Conservation (phyloP, 2,113 vertebrate genomes). For the Cygnus buccinator region DNA sequence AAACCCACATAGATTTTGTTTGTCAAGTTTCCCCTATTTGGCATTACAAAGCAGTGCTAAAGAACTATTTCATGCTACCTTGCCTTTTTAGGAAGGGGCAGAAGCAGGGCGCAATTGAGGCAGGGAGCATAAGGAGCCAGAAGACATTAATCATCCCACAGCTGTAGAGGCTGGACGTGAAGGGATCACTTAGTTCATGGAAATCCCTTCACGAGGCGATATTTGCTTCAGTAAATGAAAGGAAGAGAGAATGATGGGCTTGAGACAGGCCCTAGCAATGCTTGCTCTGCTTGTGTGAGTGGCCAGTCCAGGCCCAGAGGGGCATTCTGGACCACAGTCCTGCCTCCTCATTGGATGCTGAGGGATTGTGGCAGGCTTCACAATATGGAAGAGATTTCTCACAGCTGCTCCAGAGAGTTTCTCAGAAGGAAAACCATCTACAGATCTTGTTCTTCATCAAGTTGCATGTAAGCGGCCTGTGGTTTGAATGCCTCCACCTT, state of each 20-base stretch:
- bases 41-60: background rate
- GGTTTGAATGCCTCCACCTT: background rate
- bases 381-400: background rate
- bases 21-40: background rate
- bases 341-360: background rate
- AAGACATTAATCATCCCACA: background rate
- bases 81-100: background rate
- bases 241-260: background rate
- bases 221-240: background rate
- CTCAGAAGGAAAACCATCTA: background rate
- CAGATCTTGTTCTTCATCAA: background rate
- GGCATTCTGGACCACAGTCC: background rate
- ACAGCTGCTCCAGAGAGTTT: background rate
- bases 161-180: background rate
- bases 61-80: background rate
- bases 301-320: background rate
- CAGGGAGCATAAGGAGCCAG: background rate
- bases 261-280: background rate
- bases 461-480: rapidly evolving
- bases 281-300: background rate
- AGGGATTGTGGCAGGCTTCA: background rate
- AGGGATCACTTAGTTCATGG: background rate
- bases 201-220: background rate
- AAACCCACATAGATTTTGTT: background rate
- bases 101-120: background rate